A percentile compares a stretch with the other conserved stretches of the same genome.
phyloP scores from a whole-genome alignment of 2,888 invertebrate species.

The Drosophila tripunctata region DNA sequence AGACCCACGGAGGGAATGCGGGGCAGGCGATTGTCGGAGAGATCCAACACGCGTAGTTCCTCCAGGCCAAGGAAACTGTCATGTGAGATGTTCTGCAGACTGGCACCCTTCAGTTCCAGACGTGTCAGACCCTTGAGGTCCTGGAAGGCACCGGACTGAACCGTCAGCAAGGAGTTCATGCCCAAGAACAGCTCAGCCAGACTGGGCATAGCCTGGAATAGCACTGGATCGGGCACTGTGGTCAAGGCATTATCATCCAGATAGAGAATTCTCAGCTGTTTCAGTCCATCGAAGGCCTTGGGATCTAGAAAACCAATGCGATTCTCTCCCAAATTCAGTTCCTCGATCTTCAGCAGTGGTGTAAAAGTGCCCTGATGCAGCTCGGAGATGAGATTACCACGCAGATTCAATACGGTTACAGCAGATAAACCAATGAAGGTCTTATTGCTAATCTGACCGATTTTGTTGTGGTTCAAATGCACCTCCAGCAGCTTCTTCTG shows the following conservation, averaged over 20 bases:
- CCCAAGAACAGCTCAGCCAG: constrained; percentile 94
- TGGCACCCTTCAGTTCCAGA: constrained; percentile 92
- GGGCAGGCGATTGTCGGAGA: constrained; percentile 91
- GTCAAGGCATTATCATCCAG: constrained; percentile 93
- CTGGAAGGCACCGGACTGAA: constrained; percentile 91
- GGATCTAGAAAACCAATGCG: constrained; percentile 92
- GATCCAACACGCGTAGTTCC: constrained; percentile 89
- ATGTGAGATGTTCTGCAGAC: constrained; percentile 91
- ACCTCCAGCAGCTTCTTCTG: constrained; percentile 93
- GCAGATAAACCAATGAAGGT: constrained; percentile 92
- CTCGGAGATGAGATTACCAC: constrained; percentile 92
- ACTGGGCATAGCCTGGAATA: constrained; percentile 89
- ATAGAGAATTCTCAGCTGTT: constrained; percentile 90
- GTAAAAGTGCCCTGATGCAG: constrained; percentile 90
- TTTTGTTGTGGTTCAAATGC: constrained; percentile 93
- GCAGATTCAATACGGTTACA: constrained; percentile 91
- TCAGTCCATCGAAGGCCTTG: constrained; percentile 90
- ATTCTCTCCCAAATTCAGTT: constrained; percentile 93
- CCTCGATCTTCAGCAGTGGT: constrained; percentile 90
- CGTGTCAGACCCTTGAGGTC: constrained; percentile 91
- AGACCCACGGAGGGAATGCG: constrained; percentile 91
- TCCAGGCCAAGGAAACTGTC: constrained; percentile 91
- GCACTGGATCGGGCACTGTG: constrained; percentile 90
- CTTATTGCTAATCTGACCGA: constrained; percentile 91
- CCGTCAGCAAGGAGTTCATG: constrained; percentile 90